Evolutionary conservation across 2,888 invertebrate genomes (phyloP).

Genomic region (Rhaphigaster nebulosa): DNA sequence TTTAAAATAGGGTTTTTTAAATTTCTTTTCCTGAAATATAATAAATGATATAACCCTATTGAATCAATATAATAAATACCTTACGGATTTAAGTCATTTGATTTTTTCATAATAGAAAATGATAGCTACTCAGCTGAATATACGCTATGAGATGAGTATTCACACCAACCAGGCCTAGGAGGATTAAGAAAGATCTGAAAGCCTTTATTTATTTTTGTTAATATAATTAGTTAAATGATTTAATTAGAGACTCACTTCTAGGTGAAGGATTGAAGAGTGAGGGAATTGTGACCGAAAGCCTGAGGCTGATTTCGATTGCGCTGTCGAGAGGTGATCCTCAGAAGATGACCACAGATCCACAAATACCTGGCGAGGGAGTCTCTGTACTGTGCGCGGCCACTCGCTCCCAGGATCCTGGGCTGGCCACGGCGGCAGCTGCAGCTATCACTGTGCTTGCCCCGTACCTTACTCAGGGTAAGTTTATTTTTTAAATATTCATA

Average conservation of each 20-base stretch:
- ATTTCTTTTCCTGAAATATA: too few relatives aligned
- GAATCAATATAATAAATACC: too few relatives aligned
- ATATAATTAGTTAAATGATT: background rate
- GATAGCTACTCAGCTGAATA: too few relatives aligned
- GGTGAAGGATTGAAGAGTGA: constrained; percentile 52
- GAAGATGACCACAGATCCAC: constrained; percentile 16
- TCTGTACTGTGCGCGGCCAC: constrained; percentile 52
- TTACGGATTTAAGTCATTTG: too few relatives aligned
- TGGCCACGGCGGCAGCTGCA: constrained; percentile 52
- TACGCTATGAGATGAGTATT: too few relatives aligned
- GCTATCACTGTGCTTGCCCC: constrained; percentile 59
- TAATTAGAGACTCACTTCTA: constrained; percentile 20
- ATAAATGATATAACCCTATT: too few relatives aligned
- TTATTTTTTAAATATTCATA: background rate
- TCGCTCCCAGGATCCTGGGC: constrained; percentile 16
- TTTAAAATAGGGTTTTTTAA: too few relatives aligned
- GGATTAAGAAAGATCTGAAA: too few relatives aligned
- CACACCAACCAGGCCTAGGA: too few relatives aligned
- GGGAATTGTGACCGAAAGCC: constrained; percentile 33
- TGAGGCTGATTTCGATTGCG: background rate
- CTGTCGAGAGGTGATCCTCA: background rate
- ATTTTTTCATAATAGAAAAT: too few relatives aligned
- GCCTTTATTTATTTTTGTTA: too few relatives aligned
- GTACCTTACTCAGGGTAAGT: constrained; percentile 58
- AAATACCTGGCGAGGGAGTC: constrained; percentile 58